Evolutionary conservation across 2,797 vertebrate species (phyloP).

Genomic region (Australoheros facetus): DNA sequence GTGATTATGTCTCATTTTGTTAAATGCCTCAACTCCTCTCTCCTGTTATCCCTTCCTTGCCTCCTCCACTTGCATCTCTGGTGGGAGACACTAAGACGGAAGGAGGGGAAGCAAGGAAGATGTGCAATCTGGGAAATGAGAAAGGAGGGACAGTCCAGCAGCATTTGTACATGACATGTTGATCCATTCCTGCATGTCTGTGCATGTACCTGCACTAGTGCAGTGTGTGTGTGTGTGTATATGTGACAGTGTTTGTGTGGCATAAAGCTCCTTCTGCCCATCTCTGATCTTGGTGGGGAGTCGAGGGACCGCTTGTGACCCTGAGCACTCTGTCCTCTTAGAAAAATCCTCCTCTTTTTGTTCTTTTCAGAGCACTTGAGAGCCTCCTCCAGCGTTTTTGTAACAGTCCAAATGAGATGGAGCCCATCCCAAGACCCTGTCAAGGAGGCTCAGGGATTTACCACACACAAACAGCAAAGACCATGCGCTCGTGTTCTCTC

Average conservation of each 20-base stretch:
- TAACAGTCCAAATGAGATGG: constrained; percentile 43
- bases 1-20: neutral
- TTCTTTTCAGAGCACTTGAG: constrained; percentile 46
- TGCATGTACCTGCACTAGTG: neutral
- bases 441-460: constrained; percentile 20
- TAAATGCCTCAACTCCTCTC: neutral
- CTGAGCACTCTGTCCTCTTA: constrained; percentile 21
- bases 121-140: neutral
- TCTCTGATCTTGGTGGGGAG: constrained; percentile 48
- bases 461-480: constrained; percentile 11
- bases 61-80: neutral
- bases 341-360: constrained; percentile 47
- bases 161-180: neutral
- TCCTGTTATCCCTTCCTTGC: neutral
- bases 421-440: constrained; percentile 28
- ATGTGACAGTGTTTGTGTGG: neutral
- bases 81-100: neutral
- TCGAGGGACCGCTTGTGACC: constrained; percentile 24
- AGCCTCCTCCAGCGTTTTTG: constrained; percentile 32
- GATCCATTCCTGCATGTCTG: neutral
- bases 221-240: neutral
- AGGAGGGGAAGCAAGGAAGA: neutral
- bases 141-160: neutral
- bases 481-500: constrained; percentile 7
- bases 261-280: constrained; percentile 41